Base-by-base conservation (phyloP, 2,888 invertebrate genomes). In the Teleogryllus oceanicus region DNA sequence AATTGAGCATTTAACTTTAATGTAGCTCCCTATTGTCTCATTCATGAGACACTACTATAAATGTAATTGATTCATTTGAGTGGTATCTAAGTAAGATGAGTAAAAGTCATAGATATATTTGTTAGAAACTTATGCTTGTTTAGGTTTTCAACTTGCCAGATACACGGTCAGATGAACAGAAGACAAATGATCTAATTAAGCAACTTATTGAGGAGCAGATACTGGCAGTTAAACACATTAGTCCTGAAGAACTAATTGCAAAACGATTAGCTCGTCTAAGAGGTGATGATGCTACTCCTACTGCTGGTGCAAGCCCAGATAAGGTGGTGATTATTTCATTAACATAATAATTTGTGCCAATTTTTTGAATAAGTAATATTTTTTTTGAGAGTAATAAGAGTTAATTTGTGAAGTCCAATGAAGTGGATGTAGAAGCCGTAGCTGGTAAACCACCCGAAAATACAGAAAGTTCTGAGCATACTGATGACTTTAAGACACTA, bases 111-210 rank as follows among this genome's bases (percentile, higher is more conserved):
- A 5, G 37, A 37, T 37, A 37, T 11, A 11, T 20, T 78, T 50
- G 13, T 78, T 51, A 16, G 24, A 50, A 20, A 20, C n/a, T 50
- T 77, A 50, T 24, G 11, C 37, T 37, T 37, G 37, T 37, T 37
- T 37, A 37, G 37, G 37, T 37, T 37, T 37, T 37, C 37, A 37
- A 77, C 10, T 21, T 79, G 74, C 88, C 89, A 20, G 92, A 93
- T 84, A 88, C 88, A 76, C 89, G 92, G 85, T 90, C 91, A 18
- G 92, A 93, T 84, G 90, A 93, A 85, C 91, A 94, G 84, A 92
- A 93, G 87, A 90, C 90, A 37, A 90, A 93, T 84, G 92, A 93
- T 84, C 87, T 95, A n/a, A 85, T 95, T 81, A 89, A 89, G 79
- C 87, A 89, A 83, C 89, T 88, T 84, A 81, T 87, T 12, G 87